phyloP scores from a whole-genome alignment of 2,888 invertebrate species.

The Oscheius sp. region DNA sequence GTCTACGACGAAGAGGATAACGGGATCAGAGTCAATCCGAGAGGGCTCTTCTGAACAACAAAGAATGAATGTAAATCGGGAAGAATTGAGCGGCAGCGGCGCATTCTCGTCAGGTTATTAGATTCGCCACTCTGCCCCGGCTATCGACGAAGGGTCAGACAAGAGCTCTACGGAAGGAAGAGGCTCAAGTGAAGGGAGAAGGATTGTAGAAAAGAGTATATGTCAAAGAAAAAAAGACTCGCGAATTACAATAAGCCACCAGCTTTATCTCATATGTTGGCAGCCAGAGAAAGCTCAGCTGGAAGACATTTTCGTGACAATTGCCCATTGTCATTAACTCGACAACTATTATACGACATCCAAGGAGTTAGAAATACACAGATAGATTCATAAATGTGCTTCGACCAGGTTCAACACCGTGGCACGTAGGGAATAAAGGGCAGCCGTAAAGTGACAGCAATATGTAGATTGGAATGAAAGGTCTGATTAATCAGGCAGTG shows the following conservation, averaged over 20 bases:
- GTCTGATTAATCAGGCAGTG: too few species aligned
- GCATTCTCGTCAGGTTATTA: constrained; percentile 31
- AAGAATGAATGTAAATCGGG: constrained; percentile 28
- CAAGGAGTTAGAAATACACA: not conserved
- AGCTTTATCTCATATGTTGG: not conserved
- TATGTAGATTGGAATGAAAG: too few species aligned
- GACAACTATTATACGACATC: not conserved
- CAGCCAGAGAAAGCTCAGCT: not conserved
- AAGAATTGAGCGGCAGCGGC: constrained; percentile 26
- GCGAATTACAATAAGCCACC: not conserved
- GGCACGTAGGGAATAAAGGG: too few species aligned
- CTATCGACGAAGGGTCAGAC: constrained; percentile 28
- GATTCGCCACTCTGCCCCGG: constrained; percentile 30
- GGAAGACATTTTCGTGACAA: constrained; percentile 3
- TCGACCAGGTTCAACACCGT: not conserved
- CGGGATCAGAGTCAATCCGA: not conserved
- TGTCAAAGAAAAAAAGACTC: too few species aligned
- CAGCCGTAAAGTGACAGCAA: too few species aligned
- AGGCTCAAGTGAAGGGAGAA: not conserved
- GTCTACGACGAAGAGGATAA: too few species aligned
- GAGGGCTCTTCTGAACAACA: constrained; percentile 7
- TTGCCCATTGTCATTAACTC: not conserved
- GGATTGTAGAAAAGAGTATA: too few species aligned
- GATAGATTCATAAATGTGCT: not conserved
- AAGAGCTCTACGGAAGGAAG: not conserved